phyloP scores from a whole-genome alignment of 23 tunicate genomes.

The Ciona savignyi region DNA sequence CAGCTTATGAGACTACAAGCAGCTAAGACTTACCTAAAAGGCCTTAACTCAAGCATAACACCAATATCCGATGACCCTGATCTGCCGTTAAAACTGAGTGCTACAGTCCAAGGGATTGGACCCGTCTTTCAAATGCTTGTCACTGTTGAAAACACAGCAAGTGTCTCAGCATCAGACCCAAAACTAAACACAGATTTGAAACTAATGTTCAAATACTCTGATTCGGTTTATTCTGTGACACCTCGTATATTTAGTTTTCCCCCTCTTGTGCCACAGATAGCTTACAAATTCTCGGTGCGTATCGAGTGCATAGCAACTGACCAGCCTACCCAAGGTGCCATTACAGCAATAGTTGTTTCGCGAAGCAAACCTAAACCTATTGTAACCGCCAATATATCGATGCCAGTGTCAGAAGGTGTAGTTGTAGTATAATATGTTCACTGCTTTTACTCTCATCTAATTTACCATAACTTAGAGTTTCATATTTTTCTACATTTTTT shows the following conservation, averaged over 20 bases:
- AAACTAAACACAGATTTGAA: slow-evolving; percentile 47
- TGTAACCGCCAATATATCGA: slow-evolving; percentile 71
- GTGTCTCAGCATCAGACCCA: slow-evolving; percentile 19
- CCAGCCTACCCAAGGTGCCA: slow-evolving; percentile 48
- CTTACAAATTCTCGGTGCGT: slow-evolving; percentile 58
- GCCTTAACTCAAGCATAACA: slow-evolving; percentile 46
- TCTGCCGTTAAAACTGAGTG: slow-evolving; percentile 61
- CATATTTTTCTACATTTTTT: neutral
- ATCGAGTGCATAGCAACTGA: slow-evolving; percentile 61
- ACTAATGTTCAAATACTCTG: slow-evolving; percentile 52
- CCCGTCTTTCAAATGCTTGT: slow-evolving; percentile 58
- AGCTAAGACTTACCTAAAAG: slow-evolving; percentile 58
- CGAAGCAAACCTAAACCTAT: slow-evolving; percentile 36
- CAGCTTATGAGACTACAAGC: slow-evolving; percentile 47
- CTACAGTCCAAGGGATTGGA: slow-evolving; percentile 82
- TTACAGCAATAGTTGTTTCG: slow-evolving; percentile 50
- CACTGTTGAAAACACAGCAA: slow-evolving; percentile 45
- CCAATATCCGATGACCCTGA: slow-evolving; percentile 72
- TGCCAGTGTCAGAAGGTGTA: slow-evolving; percentile 87
- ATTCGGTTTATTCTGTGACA: slow-evolving; percentile 25
- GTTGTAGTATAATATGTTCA: slow-evolving; percentile 9
- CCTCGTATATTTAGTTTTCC: slow-evolving; percentile 55
- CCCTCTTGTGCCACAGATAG: slow-evolving; percentile 55
- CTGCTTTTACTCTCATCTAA: too few relatives aligned
- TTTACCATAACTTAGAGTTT: neutral